Base-by-base conservation (phyloP, 1,140 invertebrate species). In the Orchestia grillus region DNA sequence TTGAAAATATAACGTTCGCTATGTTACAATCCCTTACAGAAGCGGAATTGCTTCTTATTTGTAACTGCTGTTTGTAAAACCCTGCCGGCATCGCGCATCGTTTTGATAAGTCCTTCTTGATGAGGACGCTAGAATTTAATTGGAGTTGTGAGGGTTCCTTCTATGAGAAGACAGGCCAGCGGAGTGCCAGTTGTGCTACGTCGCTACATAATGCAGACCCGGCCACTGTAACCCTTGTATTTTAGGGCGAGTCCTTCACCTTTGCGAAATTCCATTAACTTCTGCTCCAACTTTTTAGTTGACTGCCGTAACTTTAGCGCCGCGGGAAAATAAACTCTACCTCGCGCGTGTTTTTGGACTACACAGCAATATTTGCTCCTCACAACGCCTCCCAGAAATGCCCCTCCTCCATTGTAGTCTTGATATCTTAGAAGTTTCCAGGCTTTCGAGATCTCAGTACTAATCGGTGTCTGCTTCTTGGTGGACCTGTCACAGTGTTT, bases 211-310 rank as follows among this genome's bases (percentile, higher is more conserved):
- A 77, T 15, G 62, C 62, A 77, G 28, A 77, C 62, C 36, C 36
- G 62, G 62, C 62, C 62, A 77, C 62, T 36, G 42, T 44, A 91
- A 42, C 88, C 88, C 41, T 8, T 44, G 88, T 91, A 44, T 91
- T 42, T 91, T 15, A 43, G 28, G 41, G 88, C 88, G 41, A 43
- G 19, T 91, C 88, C 41, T 91, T 42, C 41, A 42, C 88, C 88
- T 43, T 44, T 15, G 88, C 41, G 44, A 91, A 91, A 91, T 91
- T 91, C 88, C 88, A 91, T 91, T 91, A 91, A 91, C 88, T 91
- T 91, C 88, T 91, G 88, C 41, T 44, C 44, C 88, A 91, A 91
- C 88, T 91, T 91, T 91, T 91, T 91, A 44, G 88, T 44, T 91
- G 88, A 91, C 88, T 91, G 41, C 41, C 88, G 88, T 44, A 91